phyloP scores from a whole-genome alignment of 1,140 invertebrate genomes.

The Dryas iulia region DNA sequence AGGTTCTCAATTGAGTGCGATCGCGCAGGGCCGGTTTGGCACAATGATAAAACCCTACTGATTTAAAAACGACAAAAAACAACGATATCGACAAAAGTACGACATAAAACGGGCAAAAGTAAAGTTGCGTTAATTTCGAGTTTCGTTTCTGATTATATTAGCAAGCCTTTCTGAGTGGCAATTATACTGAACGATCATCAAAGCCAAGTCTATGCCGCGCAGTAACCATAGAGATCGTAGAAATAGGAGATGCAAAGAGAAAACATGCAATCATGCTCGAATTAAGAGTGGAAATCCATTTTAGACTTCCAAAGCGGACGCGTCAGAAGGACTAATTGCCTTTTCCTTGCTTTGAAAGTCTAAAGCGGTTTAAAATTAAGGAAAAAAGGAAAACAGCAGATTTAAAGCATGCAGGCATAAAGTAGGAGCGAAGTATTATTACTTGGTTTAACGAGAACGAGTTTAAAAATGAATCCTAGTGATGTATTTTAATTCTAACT shows the following conservation, averaged over 20 bases:
- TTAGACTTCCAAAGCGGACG: slow-evolving; percentile 48
- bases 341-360: slow-evolving; percentile 42
- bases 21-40: slow-evolving; percentile 62
- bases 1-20: slow-evolving; percentile 55
- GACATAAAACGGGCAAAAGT: slow-evolving; percentile 69
- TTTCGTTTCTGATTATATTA: slow-evolving; percentile 46
- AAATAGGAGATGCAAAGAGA: slow-evolving; percentile 72
- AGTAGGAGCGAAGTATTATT: slow-evolving; percentile 68
- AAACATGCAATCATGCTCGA: slow-evolving; percentile 72
- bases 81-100: slow-evolving; percentile 66
- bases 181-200: slow-evolving; percentile 62
- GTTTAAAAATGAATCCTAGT: slow-evolving; percentile 13
- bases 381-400: slow-evolving; percentile 56
- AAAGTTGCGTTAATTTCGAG: slow-evolving; percentile 44
- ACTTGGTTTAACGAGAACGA: slow-evolving; percentile 16
- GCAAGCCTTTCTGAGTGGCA: slow-evolving; percentile 63
- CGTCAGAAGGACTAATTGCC: slow-evolving; percentile 33
- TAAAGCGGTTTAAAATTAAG: slow-evolving; percentile 47
- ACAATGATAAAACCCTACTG: slow-evolving; percentile 58
- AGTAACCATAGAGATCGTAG: slow-evolving; percentile 81
- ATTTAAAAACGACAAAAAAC: slow-evolving; percentile 63
- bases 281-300: slow-evolving; percentile 45
- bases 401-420: slow-evolving; percentile 69
- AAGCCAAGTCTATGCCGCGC: slow-evolving; percentile 79
- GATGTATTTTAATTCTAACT: neutral